phyloP scores from a whole-genome alignment of 2,888 invertebrate species.

The Tenodera sinensis region DNA sequence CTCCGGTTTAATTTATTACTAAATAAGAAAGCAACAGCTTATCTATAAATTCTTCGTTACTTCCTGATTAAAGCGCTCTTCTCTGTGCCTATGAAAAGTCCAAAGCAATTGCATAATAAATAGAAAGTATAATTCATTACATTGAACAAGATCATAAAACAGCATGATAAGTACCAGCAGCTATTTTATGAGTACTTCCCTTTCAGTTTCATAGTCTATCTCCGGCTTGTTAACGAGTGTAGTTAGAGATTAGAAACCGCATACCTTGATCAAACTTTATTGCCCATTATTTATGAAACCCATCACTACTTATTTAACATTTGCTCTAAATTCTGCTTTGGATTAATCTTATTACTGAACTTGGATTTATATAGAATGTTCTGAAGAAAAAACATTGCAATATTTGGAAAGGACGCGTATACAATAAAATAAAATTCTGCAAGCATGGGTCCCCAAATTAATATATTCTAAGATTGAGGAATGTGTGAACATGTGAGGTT shows the following conservation, averaged over 20 bases:
- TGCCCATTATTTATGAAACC: not conserved
- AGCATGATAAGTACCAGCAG: not conserved
- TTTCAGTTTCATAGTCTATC: not conserved
- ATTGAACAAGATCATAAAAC: not conserved
- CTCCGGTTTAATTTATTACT: not conserved
- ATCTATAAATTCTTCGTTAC: not conserved
- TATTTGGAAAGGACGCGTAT: too few species aligned
- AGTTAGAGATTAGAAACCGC: not conserved
- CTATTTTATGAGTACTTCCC: not conserved
- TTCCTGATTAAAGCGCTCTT: too few species aligned
- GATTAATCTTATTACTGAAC: too few species aligned
- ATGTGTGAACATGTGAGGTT: too few species aligned
- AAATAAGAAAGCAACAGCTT: not conserved
- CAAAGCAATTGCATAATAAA: not conserved
- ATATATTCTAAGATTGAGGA: too few species aligned
- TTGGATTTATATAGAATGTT: too few species aligned
- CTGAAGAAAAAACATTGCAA: too few species aligned
- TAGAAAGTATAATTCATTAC: not conserved
- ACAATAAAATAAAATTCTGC: too few species aligned
- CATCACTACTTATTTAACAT: not conserved
- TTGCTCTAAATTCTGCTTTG: not conserved
- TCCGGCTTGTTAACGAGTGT: not conserved
- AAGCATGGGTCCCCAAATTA: too few species aligned
- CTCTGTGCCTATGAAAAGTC: not conserved
- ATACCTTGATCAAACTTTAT: not conserved